These are phyloP conservation scores for Grammatotria lemairii DNA, from an alignment of 2,113 vertebrate genomes.

Conservation along the genomic window DNA sequence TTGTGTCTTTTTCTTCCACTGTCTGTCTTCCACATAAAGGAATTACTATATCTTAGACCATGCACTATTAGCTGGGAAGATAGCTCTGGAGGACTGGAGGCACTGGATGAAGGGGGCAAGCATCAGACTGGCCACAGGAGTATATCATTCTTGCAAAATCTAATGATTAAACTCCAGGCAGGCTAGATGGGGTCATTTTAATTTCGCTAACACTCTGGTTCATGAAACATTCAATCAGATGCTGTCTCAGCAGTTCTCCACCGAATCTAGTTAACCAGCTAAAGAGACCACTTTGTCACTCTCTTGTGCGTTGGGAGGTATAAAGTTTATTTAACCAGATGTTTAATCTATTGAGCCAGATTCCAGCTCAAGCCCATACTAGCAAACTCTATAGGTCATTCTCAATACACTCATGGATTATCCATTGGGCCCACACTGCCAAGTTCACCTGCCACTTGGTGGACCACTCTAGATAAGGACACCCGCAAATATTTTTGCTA, in stretches of 20 bases:
- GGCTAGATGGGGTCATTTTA: neutral
- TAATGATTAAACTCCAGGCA: neutral
- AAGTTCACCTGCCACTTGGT: neutral
- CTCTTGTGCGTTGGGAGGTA: neutral
- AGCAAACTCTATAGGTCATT: neutral
- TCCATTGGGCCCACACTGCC: neutral
- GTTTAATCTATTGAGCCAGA: neutral
- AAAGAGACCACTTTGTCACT: neutral
- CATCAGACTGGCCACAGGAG: neutral
- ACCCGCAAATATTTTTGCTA: neutral
- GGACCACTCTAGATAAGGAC: neutral
- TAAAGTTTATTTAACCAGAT: neutral
- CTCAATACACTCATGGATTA: neutral
- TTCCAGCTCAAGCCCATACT: neutral
- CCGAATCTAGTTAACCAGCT: neutral
- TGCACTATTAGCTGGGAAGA: neutral
- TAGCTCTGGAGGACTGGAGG: neutral
- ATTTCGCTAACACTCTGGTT: neutral
- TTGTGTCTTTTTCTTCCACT: neutral
- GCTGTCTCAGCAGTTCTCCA: neutral
- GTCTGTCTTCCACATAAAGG: neutral
- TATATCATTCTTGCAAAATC: neutral
- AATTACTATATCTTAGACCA: neutral
- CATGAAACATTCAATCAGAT: neutral
- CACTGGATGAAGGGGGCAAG: neutral